phyloP scores from a whole-genome alignment of 1,140 invertebrate species.

The Hylyphantes graminicola region DNA sequence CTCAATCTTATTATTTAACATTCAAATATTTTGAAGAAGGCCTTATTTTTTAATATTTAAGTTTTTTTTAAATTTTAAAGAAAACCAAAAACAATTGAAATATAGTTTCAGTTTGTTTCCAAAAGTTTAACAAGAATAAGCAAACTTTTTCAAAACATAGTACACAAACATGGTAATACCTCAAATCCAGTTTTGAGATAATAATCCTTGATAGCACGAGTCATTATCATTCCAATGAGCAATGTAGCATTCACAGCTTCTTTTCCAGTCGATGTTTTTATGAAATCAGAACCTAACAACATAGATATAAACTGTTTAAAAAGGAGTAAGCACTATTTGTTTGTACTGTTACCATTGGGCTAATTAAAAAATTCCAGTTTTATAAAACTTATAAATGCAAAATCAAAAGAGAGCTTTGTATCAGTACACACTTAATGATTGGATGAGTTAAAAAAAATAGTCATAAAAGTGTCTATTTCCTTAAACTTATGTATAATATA shows the following conservation, averaged over 20 bases:
- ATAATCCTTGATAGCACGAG: constrained; percentile 88
- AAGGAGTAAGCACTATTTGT: not conserved
- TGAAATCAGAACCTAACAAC: constrained; percentile 92
- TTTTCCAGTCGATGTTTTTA: constrained; percentile 99
- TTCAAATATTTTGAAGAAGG: no score
- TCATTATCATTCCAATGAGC: constrained; percentile 92
- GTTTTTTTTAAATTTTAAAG: no score
- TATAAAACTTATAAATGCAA: not conserved
- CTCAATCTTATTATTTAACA: no score
- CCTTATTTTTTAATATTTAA: no score
- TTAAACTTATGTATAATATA: no score
- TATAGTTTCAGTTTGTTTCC: no score
- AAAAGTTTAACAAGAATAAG: no score
- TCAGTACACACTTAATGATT: not conserved
- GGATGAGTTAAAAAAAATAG: not conserved
- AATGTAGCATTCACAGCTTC: constrained; percentile 95
- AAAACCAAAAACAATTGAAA: no score
- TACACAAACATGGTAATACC: constrained; percentile 73
- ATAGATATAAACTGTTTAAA: constrained; percentile 5
- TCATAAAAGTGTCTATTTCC: no score
- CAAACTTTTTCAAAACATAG: no score
- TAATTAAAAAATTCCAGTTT: not conserved
- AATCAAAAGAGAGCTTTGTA: not conserved
- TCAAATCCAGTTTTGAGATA: constrained; percentile 78
- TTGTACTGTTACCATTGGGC: not conserved